Evolutionary conservation across 64 coral and sea anemone genomes (phyloP).

Genomic region (Actinia tenebrosa): DNA sequence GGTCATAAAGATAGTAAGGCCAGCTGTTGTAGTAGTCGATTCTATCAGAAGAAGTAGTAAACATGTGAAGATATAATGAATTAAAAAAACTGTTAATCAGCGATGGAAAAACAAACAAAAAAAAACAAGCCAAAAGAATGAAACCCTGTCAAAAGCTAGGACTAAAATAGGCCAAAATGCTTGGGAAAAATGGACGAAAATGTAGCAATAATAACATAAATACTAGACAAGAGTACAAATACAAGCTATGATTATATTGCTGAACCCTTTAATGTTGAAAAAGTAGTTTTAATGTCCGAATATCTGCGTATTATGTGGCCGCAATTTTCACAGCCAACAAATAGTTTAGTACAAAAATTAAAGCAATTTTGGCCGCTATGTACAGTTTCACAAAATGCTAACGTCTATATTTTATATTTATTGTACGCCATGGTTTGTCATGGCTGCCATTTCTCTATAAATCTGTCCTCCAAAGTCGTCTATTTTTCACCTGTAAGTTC

Average conservation of each 20-base stretch:
- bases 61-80: not conserved
- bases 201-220: not conserved
- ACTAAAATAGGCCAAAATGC: constrained; percentile 17
- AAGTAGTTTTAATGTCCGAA: constrained; percentile 18
- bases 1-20: not conserved
- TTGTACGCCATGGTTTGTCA: constrained; percentile 15
- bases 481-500: constrained; percentile 43
- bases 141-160: not conserved
- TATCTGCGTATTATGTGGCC: not conserved
- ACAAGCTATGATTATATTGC: constrained; percentile 7
- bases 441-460: constrained; percentile 1
- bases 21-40: not conserved
- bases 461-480: constrained; percentile 14
- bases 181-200: not conserved
- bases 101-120: constrained; percentile 4
- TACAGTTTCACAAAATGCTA: constrained; percentile 40
- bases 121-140: constrained; percentile 11
- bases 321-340: constrained; percentile 10
- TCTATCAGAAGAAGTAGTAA: constrained; percentile 15
- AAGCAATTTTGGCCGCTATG: constrained; percentile 34
- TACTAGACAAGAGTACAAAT: constrained; percentile 2
- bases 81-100: not conserved
- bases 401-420: constrained; percentile 56
- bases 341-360: constrained; percentile 26
- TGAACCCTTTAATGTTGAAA: constrained; percentile 72